Evolutionary conservation across 1,140 invertebrate genomes (phyloP).

Genomic region (Solenopsis invicta): DNA sequence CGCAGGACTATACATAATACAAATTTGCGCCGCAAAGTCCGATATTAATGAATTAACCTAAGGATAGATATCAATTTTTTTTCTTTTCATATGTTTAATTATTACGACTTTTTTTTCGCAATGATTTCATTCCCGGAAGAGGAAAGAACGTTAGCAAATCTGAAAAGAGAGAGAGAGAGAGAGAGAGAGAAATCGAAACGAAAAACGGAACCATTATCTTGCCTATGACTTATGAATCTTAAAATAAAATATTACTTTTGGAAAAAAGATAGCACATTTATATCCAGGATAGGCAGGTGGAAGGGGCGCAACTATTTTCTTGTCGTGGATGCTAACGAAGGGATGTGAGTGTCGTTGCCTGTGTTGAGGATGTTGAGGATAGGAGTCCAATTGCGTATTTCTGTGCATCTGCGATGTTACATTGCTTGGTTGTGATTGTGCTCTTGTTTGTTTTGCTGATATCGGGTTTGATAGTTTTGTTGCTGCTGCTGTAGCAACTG

Average conservation of each 20-base stretch:
- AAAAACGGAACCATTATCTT: not conserved
- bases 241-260: conserved; percentile 3
- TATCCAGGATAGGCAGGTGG: conserved; percentile 85
- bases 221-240: not conserved
- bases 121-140: not conserved
- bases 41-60: conserved; percentile 12
- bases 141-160: not conserved
- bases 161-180: not conserved
- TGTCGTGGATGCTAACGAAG: conserved; percentile 80
- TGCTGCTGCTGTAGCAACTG: conserved; percentile 81
- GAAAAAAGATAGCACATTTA: conserved; percentile 68
- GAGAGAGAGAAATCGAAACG: not conserved
- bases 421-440: conserved; percentile 54
- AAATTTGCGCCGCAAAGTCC: not conserved
- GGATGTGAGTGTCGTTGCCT: conserved; percentile 85
- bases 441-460: conserved; percentile 81
- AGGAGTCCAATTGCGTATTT: conserved; percentile 79
- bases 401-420: conserved; percentile 72
- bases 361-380: conserved; percentile 82
- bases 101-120: not conserved
- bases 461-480: conserved; percentile 34
- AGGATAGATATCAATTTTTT: conserved; percentile 7
- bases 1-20: conserved; percentile 19
- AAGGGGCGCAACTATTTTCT: conserved; percentile 80
- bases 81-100: not conserved